Conservation (phyloP, 92 coral and sea anemone genomes). For the Galaxea fascicularis region DNA sequence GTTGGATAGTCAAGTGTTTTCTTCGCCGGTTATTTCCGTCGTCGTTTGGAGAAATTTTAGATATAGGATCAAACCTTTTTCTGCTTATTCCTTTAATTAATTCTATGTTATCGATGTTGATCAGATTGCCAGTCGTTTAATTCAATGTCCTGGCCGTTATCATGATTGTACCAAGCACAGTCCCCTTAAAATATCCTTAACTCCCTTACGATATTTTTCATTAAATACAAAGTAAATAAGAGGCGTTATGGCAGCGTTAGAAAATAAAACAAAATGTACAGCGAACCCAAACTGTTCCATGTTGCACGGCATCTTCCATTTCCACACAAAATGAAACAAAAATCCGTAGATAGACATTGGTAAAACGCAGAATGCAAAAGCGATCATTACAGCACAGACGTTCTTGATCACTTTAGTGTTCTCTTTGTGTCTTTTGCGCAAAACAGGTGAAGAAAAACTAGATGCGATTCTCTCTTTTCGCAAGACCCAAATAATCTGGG, state of each 20-base stretch:
- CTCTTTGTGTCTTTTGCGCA: background rate
- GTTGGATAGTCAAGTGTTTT: too few relatives aligned
- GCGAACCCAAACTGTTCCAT: slow-evolving; percentile 40
- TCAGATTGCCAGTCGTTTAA: background rate
- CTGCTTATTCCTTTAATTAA: too few relatives aligned
- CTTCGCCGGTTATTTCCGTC: too few relatives aligned
- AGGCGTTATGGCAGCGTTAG: slow-evolving; percentile 60
- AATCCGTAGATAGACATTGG: slow-evolving; percentile 47
- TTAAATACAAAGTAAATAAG: slow-evolving; percentile 52
- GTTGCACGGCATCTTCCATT: slow-evolving; percentile 52
- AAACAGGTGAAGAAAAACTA: background rate
- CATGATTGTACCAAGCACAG: background rate
- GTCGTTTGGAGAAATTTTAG: too few relatives aligned
- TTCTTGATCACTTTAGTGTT: slow-evolving; percentile 9
- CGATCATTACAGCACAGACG: slow-evolving; percentile 15
- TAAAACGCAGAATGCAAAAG: slow-evolving; percentile 53
- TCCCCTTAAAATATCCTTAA: background rate
- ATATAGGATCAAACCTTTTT: too few relatives aligned
- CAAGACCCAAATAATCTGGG: background rate
- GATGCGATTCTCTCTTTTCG: background rate
- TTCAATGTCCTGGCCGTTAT: background rate
- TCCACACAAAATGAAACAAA: slow-evolving; percentile 48
- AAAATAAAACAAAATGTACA: slow-evolving; percentile 48
- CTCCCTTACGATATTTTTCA: slow-evolving; percentile 50
- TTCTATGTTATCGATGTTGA: too few relatives aligned